Conservation (phyloP, 2,113 vertebrate genomes). For the Dinomys branickii region DNA sequence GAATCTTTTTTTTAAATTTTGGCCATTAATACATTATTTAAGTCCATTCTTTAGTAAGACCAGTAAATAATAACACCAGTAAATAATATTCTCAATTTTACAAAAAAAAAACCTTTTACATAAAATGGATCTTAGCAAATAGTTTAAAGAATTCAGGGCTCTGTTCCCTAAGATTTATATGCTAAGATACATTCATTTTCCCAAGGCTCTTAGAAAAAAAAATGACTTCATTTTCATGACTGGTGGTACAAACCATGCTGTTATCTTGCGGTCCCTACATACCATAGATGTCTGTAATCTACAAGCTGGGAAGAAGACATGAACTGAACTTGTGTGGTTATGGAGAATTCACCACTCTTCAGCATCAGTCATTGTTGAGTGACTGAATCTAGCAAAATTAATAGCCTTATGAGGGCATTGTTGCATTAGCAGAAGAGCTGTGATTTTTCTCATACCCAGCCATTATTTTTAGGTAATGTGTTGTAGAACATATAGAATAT, state of each 20-base stretch:
- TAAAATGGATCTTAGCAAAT: not conserved
- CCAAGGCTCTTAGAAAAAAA: not conserved
- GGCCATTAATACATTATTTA: not conserved
- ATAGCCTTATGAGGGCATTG: not conserved
- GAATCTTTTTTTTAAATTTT: not conserved
- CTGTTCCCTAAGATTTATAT: not conserved
- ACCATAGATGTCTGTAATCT: not conserved
- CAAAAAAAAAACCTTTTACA: not conserved
- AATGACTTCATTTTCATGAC: not conserved
- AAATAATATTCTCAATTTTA: conserved; percentile 29
- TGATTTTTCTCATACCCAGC: not conserved
- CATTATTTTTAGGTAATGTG: not conserved
- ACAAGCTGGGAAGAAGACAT: not conserved
- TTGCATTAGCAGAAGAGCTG: not conserved
- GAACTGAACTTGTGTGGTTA: not conserved
- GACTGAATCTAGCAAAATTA: not conserved
- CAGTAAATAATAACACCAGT: not conserved
- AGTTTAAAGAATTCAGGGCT: not conserved
- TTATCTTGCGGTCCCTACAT: not conserved
- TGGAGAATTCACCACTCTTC: not conserved
- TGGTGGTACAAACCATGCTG: not conserved
- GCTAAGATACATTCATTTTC: conserved; percentile 30
- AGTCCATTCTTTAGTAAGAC: not conserved
- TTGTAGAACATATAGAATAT: not conserved
- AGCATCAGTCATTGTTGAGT: not conserved